A percentile compares a stretch with the other conserved stretches of the same genome.
Conservation (phyloP, 2,888 invertebrate species). For the Mythimna vitellina region DNA sequence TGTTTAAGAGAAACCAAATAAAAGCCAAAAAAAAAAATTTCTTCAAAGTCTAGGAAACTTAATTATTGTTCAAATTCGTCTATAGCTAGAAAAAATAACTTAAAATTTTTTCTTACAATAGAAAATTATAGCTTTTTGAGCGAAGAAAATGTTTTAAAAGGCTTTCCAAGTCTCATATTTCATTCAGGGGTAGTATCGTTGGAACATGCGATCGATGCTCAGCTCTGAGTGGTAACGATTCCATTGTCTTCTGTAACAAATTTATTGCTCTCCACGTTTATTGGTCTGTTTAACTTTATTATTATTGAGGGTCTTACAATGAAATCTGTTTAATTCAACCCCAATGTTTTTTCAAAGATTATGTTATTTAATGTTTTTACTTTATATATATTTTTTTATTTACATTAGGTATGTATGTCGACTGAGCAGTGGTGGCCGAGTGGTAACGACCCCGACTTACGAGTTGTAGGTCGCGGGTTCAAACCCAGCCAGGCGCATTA, state of each 20-base stretch:
- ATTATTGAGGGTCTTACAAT: slow-evolving; percentile 26
- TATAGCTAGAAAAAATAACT: slow-evolving; percentile 14
- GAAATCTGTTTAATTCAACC: slow-evolving; percentile 36
- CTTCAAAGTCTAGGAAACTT: slow-evolving; percentile 14
- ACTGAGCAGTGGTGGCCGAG: too few relatives aligned
- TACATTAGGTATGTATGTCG: too few relatives aligned
- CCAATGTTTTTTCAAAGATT: not conserved
- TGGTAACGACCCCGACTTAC: too few relatives aligned
- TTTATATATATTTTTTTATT: not conserved
- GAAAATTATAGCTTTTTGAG: slow-evolving; percentile 31
- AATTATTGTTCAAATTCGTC: slow-evolving; percentile 6
- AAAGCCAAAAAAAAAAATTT: not conserved
- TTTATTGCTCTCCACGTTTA: slow-evolving; percentile 50
- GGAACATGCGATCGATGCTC: slow-evolving; percentile 49
- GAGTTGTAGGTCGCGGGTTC: too few relatives aligned
- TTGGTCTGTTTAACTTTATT: slow-evolving; percentile 50
- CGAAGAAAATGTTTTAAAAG: slow-evolving; percentile 63
- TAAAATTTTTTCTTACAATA: slow-evolving; percentile 12
- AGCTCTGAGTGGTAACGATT: slow-evolving; percentile 42
- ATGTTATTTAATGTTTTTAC: not conserved
- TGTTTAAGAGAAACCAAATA: slow-evolving; percentile 4
- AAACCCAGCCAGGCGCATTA: too few relatives aligned
- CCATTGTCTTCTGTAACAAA: slow-evolving; percentile 49
- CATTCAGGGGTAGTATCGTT: slow-evolving; percentile 53
- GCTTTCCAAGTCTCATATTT: slow-evolving; percentile 63